Conservation (phyloP, 2,797 vertebrate species). For the Sebastes diaconus region DNA sequence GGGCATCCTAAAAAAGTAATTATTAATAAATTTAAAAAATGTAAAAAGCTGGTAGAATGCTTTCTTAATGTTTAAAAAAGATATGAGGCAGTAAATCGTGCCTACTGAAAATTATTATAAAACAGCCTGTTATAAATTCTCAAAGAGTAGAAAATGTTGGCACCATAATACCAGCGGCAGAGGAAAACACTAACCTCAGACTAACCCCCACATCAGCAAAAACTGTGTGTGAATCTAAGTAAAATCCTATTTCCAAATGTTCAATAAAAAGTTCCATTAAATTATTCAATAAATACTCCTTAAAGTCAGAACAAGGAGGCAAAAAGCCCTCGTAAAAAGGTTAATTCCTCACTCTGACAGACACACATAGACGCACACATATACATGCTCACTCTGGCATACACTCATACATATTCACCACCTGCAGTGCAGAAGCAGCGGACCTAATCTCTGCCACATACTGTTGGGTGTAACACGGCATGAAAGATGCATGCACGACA, state of each 20-base stretch:
- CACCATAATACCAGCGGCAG: background rate
- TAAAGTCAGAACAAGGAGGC: background rate
- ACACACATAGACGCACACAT: background rate
- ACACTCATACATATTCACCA: constrained; percentile 45
- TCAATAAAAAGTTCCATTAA: background rate
- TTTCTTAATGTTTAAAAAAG: too few relatives aligned
- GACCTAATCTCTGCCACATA: constrained; percentile 32
- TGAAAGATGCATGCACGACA: constrained; percentile 50
- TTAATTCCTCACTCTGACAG: background rate
- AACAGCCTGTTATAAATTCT: background rate
- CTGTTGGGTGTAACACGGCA: constrained; percentile 17
- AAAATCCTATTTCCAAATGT: background rate
- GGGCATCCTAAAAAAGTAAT: background rate
- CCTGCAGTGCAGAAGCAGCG: constrained; percentile 7
- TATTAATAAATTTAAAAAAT: background rate
- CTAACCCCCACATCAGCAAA: background rate
- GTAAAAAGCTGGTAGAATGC: background rate
- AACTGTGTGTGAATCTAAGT: background rate
- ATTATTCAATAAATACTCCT: background rate
- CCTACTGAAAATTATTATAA: background rate
- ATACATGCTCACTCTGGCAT: background rate
- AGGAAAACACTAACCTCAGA: background rate
- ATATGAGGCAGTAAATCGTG: background rate
- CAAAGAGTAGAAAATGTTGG: background rate
- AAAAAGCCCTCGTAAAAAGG: background rate